Conservation (phyloP, 2,113 vertebrate genomes). For the Piliocolobus tephrosceles region DNA sequence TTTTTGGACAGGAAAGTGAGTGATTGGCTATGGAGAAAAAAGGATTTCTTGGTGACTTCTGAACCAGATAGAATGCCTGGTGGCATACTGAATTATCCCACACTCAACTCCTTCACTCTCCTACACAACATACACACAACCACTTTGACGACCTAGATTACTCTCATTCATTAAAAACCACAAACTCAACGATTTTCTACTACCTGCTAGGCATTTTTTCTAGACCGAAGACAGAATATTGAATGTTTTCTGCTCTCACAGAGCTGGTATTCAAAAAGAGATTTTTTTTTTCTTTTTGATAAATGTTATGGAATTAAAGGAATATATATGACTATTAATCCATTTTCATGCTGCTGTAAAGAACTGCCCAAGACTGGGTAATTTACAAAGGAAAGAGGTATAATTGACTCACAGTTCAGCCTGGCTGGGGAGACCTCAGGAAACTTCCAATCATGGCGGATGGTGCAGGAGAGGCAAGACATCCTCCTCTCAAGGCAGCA, state of each 20-base stretch:
- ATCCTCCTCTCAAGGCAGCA: no score
- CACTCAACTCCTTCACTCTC: rapidly evolving
- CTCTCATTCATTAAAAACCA: neutral
- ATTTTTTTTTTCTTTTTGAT: neutral
- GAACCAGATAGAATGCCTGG: neutral
- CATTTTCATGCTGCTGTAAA: no score
- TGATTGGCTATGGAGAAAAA: neutral
- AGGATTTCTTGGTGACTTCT: neutral
- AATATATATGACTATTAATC: rapidly evolving
- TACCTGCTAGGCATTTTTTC: neutral
- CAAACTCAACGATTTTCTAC: neutral
- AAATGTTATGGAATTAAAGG: neutral
- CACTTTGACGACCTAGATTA: neutral
- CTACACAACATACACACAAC: rapidly evolving
- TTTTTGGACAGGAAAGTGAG: neutral
- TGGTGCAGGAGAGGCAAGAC: no score
- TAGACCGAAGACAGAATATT: neutral
- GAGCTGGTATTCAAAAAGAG: neutral
- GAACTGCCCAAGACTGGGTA: no score
- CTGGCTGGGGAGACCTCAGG: no score
- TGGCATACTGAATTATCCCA: neutral
- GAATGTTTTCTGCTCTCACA: neutral
- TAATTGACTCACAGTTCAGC: no score
- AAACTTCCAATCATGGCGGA: no score
- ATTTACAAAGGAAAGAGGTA: no score